Conservation (phyloP, 2,888 invertebrate genomes). For the Eurois occulta region DNA sequence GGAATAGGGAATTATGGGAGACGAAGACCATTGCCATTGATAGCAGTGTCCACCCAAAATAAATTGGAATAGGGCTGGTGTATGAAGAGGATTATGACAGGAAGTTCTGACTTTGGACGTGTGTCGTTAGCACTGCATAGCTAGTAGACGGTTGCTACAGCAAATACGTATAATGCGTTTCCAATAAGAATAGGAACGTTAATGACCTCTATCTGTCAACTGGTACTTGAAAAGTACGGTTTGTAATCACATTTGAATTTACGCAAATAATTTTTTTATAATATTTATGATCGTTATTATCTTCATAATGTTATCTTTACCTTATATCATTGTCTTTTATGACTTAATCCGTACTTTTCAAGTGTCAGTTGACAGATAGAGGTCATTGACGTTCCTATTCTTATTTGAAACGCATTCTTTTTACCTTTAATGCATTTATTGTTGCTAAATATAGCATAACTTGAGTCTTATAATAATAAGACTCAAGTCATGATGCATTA, state of each 20-base stretch:
- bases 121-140: neutral
- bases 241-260: no score
- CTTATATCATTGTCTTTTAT: no score
- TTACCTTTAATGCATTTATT: neutral
- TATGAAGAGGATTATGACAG: neutral
- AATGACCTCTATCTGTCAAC: neutral
- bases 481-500: neutral
- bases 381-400: no score
- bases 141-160: neutral
- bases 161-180: neutral
- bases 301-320: no score
- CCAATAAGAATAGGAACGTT: neutral
- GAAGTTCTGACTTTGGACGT: neutral
- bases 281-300: no score
- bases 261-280: no score
- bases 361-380: no score
- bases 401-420: neutral
- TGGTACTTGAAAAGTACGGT: no score
- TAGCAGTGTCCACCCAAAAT: neutral
- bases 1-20: neutral
- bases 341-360: no score
- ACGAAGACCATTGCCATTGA: no score
- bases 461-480: no score
- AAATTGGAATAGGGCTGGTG: neutral
- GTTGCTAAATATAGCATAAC: no score